Base-by-base conservation (phyloP, 2,113 vertebrate genomes). In the Emydura subglobosa region DNA sequence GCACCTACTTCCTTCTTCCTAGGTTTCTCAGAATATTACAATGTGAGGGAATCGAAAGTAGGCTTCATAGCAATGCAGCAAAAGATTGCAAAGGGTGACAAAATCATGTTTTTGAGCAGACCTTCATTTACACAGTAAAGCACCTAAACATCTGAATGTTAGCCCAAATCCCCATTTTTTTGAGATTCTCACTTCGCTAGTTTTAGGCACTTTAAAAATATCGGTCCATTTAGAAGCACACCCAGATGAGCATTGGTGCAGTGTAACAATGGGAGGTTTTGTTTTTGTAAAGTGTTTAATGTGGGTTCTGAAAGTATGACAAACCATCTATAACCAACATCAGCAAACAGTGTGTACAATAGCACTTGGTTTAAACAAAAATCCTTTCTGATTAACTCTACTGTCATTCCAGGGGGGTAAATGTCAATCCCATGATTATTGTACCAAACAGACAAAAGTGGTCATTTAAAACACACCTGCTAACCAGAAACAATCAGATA, bases 391-490 rank as follows among this genome's bases (percentile, higher is more conserved):
- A 44, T 34, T 8, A 89, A 61, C 72, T 84, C 85, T 54, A 10
- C 6, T 78, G 27, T 91, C 79, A 12, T 79, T 90, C 47, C 54
- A 57, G 50, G 29, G 9, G 31, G 55, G n/a, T 31, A 79, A 34
- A 55, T 88, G 22, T 65, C 84, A 24, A 83, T 21, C 82, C 14
- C 5, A 31, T 49, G 39, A 25, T 91, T 92, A 80, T 92, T 92
- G 89, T 80, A 88, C 65, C 47, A 89, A 44, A 65, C 8, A 89
- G 82, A 24, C 5, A 80, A 16, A 61, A 83, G 61, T 83, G 74
- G 87, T 61, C 76, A 50, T 83, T 87, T 95, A 50, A 92, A 92
- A 80, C 61, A 86, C 79, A 81, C 91, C 68, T 86, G 31, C 94
- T 94, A 92, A 93, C 25, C 39, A 54, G 42, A 44, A 92, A 12